Percentiles rank a stretch among this genome's conserved stretches.
These are phyloP conservation scores for Neelides sp. DNA, from an alignment of 1,140 invertebrate species.

Conservation along the genomic window DNA sequence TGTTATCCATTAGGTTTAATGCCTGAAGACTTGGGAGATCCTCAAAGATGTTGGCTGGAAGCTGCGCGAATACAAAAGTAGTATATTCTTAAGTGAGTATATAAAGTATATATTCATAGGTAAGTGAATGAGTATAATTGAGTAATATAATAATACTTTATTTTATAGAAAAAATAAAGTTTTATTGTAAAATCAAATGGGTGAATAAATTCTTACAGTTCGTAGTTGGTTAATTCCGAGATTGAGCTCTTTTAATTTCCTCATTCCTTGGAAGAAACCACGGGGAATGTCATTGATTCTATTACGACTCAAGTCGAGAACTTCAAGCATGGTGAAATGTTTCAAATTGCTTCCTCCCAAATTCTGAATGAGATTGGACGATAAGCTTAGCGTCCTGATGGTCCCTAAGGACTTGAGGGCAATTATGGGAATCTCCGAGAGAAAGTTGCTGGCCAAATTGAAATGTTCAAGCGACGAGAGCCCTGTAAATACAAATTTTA, in stretches of 20 bases:
- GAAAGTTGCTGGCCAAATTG: slow-evolving; percentile 72
- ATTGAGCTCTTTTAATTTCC: slow-evolving; percentile 56
- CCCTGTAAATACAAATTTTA: slow-evolving; percentile 36
- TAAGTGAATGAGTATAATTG: background rate
- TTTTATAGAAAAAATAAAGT: background rate
- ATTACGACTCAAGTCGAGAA: slow-evolving; percentile 70
- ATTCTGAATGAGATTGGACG: slow-evolving; percentile 67
- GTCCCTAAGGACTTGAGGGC: slow-evolving; percentile 54
- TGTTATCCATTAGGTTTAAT: slow-evolving; percentile 73
- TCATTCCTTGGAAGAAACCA: slow-evolving; percentile 61
- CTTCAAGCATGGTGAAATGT: slow-evolving; percentile 51
- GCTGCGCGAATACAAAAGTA: slow-evolving; percentile 42
- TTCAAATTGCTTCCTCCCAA: slow-evolving; percentile 54
- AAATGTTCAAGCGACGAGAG: slow-evolving; percentile 57
- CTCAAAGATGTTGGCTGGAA: slow-evolving; percentile 72
- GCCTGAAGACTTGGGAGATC: slow-evolving; percentile 61
- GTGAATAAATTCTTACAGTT: slow-evolving; percentile 48
- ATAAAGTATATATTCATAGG: slow-evolving; percentile 3
- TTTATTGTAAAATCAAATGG: too few relatives aligned
- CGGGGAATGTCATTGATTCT: slow-evolving; percentile 63
- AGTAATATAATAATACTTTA: background rate
- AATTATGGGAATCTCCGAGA: slow-evolving; percentile 61
- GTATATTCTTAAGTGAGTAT: background rate
- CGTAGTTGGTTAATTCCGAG: slow-evolving; percentile 71
- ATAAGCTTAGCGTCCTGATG: slow-evolving; percentile 60